Percentiles rank a stretch among this genome's conserved stretches.
These are phyloP conservation scores for Synergus itoensis DNA, from an alignment of 2,888 invertebrate genomes.

Conservation along the genomic window DNA sequence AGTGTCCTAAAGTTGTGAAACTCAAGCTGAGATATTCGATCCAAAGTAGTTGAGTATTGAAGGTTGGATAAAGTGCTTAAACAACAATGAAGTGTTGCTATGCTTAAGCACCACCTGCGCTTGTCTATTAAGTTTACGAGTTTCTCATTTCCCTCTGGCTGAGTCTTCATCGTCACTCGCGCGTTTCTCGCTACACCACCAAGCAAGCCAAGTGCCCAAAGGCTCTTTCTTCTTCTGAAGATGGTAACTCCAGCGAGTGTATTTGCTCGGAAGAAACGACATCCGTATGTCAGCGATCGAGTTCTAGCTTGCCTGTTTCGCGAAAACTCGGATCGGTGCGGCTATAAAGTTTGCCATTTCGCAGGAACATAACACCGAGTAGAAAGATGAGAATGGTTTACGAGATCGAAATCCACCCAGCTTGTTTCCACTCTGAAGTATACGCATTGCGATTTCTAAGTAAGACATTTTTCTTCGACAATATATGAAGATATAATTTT, in stretches of 20 bases:
- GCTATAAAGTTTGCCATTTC: conserved; percentile 51
- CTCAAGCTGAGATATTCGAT: conserved; percentile 7
- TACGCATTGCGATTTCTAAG: conserved; percentile 2
- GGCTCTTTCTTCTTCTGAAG: conserved; percentile 10
- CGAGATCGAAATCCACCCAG: conserved; percentile 41
- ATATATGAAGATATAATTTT: not conserved
- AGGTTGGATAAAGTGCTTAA: conserved; percentile 60
- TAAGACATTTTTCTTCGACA: not conserved
- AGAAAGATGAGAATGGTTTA: conserved; percentile 45
- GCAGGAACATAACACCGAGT: conserved; percentile 16
- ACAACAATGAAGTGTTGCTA: conserved; percentile 65
- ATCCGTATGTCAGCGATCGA: conserved; percentile 42
- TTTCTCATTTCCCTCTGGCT: conserved; percentile 55
- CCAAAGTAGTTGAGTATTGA: not conserved
- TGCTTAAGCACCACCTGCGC: conserved; percentile 71
- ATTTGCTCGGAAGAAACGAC: conserved; percentile 29
- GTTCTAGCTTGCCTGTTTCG: conserved; percentile 37
- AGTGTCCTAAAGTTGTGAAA: conserved; percentile 1
- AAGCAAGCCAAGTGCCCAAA: conserved; percentile 1
- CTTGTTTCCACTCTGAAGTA: not conserved
- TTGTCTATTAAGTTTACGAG: conserved; percentile 72
- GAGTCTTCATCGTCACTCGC: conserved; percentile 50
- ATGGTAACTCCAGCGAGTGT: conserved; percentile 25
- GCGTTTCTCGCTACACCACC: conserved; percentile 47
- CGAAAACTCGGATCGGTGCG: conserved; percentile 28